Evolutionary conservation across 2,888 invertebrate genomes (phyloP).

Genomic region (Apocheima hispidaria): DNA sequence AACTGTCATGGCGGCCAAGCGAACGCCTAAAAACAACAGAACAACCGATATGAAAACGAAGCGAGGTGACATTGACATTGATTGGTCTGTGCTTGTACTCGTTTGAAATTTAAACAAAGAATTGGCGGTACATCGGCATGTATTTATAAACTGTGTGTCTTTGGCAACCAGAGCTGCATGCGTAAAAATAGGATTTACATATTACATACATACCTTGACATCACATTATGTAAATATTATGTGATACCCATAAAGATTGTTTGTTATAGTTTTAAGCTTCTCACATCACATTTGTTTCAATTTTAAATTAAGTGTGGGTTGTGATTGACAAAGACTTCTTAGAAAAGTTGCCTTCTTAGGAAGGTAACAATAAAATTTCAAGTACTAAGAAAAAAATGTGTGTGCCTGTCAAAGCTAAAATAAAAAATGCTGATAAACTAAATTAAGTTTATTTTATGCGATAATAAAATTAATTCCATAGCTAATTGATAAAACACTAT

Average conservation of each 20-base stretch:
- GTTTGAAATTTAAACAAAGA: conserved; percentile 55
- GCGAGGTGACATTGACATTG: conserved; percentile 76
- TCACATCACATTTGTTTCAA: conserved; percentile 9
- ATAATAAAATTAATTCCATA: not conserved
- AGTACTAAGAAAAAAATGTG: not conserved
- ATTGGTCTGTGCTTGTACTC: conserved; percentile 64
- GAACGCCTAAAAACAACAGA: conserved; percentile 65
- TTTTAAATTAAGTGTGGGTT: conserved; percentile 6
- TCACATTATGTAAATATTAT: conserved; percentile 24
- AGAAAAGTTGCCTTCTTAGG: not conserved
- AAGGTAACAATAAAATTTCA: not conserved
- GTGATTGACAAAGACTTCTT: conserved; percentile 4
- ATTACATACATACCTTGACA: conserved; percentile 12
- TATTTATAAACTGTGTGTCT: conserved; percentile 29
- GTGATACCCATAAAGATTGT: conserved; percentile 10
- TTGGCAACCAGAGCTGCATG: conserved; percentile 35
- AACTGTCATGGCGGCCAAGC: conserved; percentile 76
- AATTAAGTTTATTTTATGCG: not conserved
- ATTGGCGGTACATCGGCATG: conserved; percentile 40
- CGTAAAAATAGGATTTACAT: conserved; percentile 34
- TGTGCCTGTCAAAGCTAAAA: not conserved
- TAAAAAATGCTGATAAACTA: not conserved
- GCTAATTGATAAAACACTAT: not conserved
- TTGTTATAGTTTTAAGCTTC: conserved; percentile 6
- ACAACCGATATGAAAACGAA: conserved; percentile 61